Percentiles rank a stretch among this genome's conserved stretches.
phyloP scores from a whole-genome alignment of 2,113 vertebrate species.

The Tetraodon nigroviridis region DNA sequence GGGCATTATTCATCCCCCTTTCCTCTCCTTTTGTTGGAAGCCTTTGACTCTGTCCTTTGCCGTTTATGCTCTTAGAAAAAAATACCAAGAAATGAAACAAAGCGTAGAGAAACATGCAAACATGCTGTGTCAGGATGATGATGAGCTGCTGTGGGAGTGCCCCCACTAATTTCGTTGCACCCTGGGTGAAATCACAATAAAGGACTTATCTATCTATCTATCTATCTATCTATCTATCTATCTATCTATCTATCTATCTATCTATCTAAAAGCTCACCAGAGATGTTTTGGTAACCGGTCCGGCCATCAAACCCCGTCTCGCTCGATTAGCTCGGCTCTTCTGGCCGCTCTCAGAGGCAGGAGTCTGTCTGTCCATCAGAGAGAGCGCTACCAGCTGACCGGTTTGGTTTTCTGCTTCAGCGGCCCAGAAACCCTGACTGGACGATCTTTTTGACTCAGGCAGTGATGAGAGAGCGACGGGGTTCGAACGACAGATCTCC shows the following conservation, averaged over 20 bases:
- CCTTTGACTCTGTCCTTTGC: conserved; percentile 64
- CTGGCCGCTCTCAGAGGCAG: conserved; percentile 56
- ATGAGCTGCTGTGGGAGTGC: too few relatives aligned
- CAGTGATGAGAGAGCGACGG: conserved; percentile 28
- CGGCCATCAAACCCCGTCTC: conserved; percentile 80
- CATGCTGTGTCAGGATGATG: not conserved
- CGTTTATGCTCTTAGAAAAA: conserved; percentile 74
- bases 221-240: too few relatives aligned
- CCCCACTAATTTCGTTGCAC: too few relatives aligned
- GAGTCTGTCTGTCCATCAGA: conserved; percentile 45
- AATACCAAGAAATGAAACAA: not conserved
- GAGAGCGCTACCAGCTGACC: conserved; percentile 3
- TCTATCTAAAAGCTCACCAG: conserved; percentile 72
- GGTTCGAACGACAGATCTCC: conserved; percentile 26
- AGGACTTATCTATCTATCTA: too few relatives aligned
- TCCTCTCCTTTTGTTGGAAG: conserved; percentile 45
- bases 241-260: too few relatives aligned
- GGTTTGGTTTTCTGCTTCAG: conserved; percentile 52
- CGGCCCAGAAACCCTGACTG: conserved; percentile 21
- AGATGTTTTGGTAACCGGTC: conserved; percentile 69
- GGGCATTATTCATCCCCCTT: not conserved
- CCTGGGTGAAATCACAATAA: too few relatives aligned
- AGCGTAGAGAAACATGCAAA: not conserved
- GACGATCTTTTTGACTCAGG: conserved; percentile 47
- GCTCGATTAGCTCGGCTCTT: conserved; percentile 72